Evolutionary conservation across 2,797 vertebrate species (phyloP), one percentile per base, ranked within the genome.

Genomic region (Miichthys miiuy): DNA sequence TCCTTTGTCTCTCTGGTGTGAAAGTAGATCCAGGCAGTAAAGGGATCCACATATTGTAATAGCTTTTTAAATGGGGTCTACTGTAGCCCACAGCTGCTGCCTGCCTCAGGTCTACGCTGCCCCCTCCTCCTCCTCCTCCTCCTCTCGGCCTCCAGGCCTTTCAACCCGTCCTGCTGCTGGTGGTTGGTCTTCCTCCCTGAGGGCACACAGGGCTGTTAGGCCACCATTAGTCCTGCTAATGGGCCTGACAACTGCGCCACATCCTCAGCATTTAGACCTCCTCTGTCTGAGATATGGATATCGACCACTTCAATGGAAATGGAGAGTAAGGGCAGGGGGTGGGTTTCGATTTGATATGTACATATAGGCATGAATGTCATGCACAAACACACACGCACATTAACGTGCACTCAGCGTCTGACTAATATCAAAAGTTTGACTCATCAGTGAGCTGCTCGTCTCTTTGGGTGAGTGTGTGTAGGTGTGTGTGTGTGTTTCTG

Each of bases 141-240:
- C 58, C 58, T 34, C 46, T 68, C 60, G 57, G 75, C 85, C 86
- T 85, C 41, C 1, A 70, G 83, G 71, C 81, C 81, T 89, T 83
- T 85, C 82, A 91, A 78, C 62, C 84, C 23, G 56, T 84, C 84
- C 87, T 86, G 75, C 90, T 92, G 89, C 83, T 88, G 83, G 84
- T 89, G 84, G 91, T 90, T 79, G 80, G 77, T 88, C 86, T 87
- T 89, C 84, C 87, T 90, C 92, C 92, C 92, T 38, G 56, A 89
- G 91, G 90, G 86, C 73, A 84, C 80, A 48, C 71, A 77, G 76
- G 88, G 87, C 93, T 89, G 85, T 92, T 91, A 93, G 91, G 89
- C 89, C 87, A 87, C 88, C 89, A 94, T 94, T 93, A 94, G 88
- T 91, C 81, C 88, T 81, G 79, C 87, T 94, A 92, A 94, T 94